Percentiles rank a stretch among this genome's conserved stretches.
These are phyloP conservation scores for Cirrhinus mrigala DNA, from an alignment of 2,797 vertebrate species.

Conservation along the genomic window DNA sequence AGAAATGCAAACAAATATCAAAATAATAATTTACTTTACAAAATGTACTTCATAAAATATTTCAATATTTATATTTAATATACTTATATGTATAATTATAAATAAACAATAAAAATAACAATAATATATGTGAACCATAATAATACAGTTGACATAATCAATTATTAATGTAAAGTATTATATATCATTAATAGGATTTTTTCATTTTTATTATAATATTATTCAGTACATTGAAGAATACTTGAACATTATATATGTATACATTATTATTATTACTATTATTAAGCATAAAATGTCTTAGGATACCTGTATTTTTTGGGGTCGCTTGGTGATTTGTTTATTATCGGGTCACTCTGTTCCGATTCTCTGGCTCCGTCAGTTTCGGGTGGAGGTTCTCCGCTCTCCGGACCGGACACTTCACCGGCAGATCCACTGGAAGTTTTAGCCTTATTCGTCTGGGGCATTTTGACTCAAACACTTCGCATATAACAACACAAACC, in stretches of 20 bases:
- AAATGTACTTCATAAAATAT: not conserved
- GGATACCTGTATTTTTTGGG: slow-evolving; percentile 93
- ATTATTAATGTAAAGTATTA: not conserved
- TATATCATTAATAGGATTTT: too few species aligned
- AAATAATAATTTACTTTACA: not conserved
- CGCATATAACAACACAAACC: not conserved
- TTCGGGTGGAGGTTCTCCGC: slow-evolving; percentile 61
- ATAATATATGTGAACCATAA: not conserved
- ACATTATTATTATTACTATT: not conserved
- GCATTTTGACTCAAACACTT: slow-evolving; percentile 72
- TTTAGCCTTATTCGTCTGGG: slow-evolving; percentile 81
- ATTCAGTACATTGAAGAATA: not conserved
- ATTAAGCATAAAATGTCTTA: too few species aligned
- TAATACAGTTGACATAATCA: not conserved
- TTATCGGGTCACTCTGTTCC: slow-evolving; percentile 75
- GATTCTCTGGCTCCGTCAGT: not conserved
- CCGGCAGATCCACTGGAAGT: slow-evolving; percentile 61
- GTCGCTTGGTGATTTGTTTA: slow-evolving; percentile 92
- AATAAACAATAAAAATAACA: not conserved
- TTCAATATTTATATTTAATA: not conserved
- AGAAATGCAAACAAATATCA: not conserved
- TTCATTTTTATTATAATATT: not conserved
- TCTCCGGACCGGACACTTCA: slow-evolving; percentile 65
- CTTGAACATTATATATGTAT: not conserved
- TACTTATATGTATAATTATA: not conserved